These are phyloP conservation scores for Sterrhoptilus dennistouni DNA, from an alignment of 2,113 vertebrate species.

Conservation along the genomic window DNA sequence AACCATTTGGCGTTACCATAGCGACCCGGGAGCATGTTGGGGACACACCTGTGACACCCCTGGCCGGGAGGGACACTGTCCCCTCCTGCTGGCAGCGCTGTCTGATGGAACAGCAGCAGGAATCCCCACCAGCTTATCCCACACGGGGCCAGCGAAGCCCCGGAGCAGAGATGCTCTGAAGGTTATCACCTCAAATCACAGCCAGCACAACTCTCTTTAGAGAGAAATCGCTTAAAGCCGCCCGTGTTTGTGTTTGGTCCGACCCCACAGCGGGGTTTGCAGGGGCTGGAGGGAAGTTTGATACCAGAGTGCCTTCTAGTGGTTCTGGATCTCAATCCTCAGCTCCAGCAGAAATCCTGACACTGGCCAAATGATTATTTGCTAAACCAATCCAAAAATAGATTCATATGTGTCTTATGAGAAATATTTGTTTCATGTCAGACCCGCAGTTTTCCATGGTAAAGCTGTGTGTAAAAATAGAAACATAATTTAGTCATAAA, in stretches of 20 bases:
- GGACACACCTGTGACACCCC: no score
- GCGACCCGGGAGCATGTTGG: not conserved
- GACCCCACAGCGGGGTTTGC: not conserved
- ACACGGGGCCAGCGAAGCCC: no score
- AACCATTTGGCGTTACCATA: not conserved
- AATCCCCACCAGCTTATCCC: no score
- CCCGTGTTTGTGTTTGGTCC: not conserved
- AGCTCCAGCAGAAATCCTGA: not conserved
- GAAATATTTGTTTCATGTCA: not conserved
- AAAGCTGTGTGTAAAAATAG: not conserved
- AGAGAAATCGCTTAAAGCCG: not conserved
- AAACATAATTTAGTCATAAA: not conserved
- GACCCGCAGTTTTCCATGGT: not conserved
- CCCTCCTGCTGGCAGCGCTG: no score
- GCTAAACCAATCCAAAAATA: not conserved
- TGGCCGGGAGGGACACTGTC: no score
- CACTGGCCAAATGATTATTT: not conserved
- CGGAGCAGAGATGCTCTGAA: not conserved
- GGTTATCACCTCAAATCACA: not conserved
- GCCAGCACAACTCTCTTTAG: not conserved
- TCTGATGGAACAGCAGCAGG: no score
- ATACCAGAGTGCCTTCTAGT: slow-evolving; percentile 72
- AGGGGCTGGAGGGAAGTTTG: not conserved
- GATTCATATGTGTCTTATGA: not conserved
- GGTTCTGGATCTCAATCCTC: not conserved